Percentiles rank a stretch among this genome's conserved stretches.
These are phyloP conservation scores for Agriotes lineatus DNA, from an alignment of 2,888 invertebrate species.

Conservation along the genomic window DNA sequence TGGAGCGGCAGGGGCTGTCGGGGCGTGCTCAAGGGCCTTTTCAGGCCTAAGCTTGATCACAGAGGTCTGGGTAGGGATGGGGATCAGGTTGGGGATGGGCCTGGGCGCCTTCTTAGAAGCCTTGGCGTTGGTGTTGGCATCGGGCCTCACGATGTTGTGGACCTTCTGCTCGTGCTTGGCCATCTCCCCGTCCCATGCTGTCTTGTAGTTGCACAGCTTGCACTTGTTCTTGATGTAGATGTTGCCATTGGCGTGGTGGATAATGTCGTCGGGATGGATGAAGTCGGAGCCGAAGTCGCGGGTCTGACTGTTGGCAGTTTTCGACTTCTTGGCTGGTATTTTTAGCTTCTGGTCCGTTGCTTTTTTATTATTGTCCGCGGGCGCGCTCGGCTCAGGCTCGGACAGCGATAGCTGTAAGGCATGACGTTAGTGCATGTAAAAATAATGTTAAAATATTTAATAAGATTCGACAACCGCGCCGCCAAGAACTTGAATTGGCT, in stretches of 20 bases:
- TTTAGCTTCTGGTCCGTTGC: conserved; percentile 47
- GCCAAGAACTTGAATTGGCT: not conserved
- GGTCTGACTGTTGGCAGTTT: conserved; percentile 47
- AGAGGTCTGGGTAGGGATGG: conserved; percentile 67
- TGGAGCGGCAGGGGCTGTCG: conserved; percentile 41
- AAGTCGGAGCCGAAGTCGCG: conserved; percentile 66
- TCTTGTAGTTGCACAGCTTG: conserved; percentile 71
- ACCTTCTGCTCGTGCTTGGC: conserved; percentile 68
- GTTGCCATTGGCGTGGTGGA: conserved; percentile 65
- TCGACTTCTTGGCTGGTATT: conserved; percentile 51
- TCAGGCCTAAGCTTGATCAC: conserved; percentile 35
- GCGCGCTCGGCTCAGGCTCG: conserved; percentile 47
- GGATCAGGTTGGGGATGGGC: conserved; percentile 83
- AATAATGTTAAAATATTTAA: conserved; percentile 36
- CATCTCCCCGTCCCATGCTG: conserved; percentile 72
- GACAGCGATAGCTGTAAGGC: conserved; percentile 47
- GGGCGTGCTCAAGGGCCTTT: conserved; percentile 16
- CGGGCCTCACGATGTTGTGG: conserved; percentile 62
- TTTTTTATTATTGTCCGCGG: conserved; percentile 48
- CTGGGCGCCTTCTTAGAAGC: conserved; percentile 67
- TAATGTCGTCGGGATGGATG: conserved; percentile 66
- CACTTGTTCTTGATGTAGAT: conserved; percentile 66
- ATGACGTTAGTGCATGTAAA: conserved; percentile 44
- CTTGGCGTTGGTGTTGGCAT: conserved; percentile 39
- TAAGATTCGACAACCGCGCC: conserved; percentile 7